Evolutionary conservation across 1,140 invertebrate genomes (phyloP), one percentile per base, ranked within the genome.

Genomic region (Aphidius ervi): DNA sequence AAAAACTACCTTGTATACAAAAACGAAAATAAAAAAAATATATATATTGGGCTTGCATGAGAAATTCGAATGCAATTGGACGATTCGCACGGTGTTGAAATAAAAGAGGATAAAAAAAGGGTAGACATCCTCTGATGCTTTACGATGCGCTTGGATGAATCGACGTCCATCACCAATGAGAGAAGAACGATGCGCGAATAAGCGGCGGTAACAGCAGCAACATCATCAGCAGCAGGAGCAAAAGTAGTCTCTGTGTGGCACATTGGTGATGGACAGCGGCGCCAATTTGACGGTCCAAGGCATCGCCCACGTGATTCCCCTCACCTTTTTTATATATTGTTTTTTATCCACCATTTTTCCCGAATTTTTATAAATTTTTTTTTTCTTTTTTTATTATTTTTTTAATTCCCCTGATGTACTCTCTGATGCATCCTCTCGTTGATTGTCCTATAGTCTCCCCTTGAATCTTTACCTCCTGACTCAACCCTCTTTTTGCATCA

Each of bases 261-360:
- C 73, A 71, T 70, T 73, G 69, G 68, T 78, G 78, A 79, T 79
- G 77, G 76, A 77, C 77, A 78, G 75, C 76, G 76, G 77, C 77
- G 76, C 76, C 77, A 77, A 79, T 78, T 78, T 78, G 76, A 77
- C 75, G 77, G 69, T 79, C 70, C 67, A 72, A 71, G 69, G 74
- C 70, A 69, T 67, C 68, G 68, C 59, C 64, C 68, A 67, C 71
- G 70, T 68, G 65, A 63, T 67, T 70, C 71, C 66, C 67, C 69
- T 69, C 59, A 49, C 54, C 42, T 61, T 61, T 50, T 55, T 55
- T 55, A 37, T 6, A 45, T 45, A 39, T 42, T 56, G 31, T 56
- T 57, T 45, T 46, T 42, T n/a, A 7, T 46, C 56, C 48, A 46
- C 52, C 40, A 31, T 31, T 31, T 31, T 31, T 31, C 4, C 23